phyloP scores from a whole-genome alignment of 2,888 invertebrate genomes.

The Aradus depressus region DNA sequence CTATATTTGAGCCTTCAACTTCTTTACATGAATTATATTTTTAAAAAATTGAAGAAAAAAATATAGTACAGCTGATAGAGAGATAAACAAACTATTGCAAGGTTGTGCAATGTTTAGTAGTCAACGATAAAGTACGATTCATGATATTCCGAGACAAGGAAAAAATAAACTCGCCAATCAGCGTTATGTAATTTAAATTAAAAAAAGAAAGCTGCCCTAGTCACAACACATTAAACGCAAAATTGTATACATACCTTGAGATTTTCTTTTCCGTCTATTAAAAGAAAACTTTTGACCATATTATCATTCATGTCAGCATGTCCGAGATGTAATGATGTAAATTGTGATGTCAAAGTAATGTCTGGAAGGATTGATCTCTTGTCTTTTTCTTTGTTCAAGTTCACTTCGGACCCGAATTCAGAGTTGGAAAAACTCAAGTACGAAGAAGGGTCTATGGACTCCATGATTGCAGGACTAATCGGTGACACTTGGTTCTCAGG shows the following conservation, averaged over 20 bases:
- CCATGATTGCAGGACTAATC: slow-evolving; percentile 34
- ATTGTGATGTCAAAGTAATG: slow-evolving; percentile 32
- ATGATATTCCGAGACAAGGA: too few species aligned
- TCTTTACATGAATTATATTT: too few species aligned
- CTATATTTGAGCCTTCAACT: too few species aligned
- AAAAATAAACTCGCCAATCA: too few species aligned
- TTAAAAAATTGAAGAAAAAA: too few species aligned
- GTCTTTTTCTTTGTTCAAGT: slow-evolving; percentile 8
- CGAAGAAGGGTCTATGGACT: slow-evolving; percentile 32
- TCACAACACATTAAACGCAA: too few species aligned
- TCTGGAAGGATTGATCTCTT: slow-evolving; percentile 28
- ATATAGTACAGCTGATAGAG: too few species aligned
- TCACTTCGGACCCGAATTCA: slow-evolving; percentile 10
- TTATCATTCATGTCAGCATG: slow-evolving; percentile 35
- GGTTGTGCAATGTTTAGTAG: too few species aligned
- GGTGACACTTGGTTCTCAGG: slow-evolving; percentile 8
- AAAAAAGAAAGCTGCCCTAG: too few species aligned
- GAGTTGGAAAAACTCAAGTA: background rate
- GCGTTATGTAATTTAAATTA: too few species aligned
- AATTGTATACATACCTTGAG: slow-evolving; percentile 44
- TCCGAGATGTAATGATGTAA: slow-evolving; percentile 32
- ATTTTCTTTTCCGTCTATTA: slow-evolving; percentile 51
- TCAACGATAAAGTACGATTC: too few species aligned
- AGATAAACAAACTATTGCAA: too few species aligned
- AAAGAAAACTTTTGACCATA: slow-evolving; percentile 45